phyloP scores from a whole-genome alignment of 2,113 vertebrate genomes.

The Oostethus manadensis region DNA sequence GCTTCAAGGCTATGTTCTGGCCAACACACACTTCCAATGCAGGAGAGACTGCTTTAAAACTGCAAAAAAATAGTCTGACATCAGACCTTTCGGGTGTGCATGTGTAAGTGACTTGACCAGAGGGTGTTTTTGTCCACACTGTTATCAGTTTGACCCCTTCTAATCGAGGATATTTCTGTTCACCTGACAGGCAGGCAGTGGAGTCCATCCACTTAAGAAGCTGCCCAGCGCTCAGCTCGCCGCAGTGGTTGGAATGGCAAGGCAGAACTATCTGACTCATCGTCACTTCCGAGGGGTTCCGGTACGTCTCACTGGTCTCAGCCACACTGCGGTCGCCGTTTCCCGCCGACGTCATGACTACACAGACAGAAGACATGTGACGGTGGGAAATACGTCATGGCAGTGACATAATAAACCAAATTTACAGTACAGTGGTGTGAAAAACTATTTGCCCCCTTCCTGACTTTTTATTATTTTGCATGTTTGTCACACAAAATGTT shows the following conservation, averaged over 20 bases:
- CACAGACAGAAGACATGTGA: background rate
- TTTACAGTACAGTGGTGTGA: no score
- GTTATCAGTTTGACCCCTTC: conserved; percentile 3
- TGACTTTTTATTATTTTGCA: no score
- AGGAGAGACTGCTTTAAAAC: background rate
- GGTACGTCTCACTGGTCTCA: conserved; percentile 57
- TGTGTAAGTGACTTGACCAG: background rate
- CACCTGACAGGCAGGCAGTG: conserved; percentile 90
- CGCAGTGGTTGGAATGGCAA: conserved; percentile 87
- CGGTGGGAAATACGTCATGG: background rate
- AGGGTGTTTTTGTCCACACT: background rate
- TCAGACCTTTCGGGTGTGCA: background rate
- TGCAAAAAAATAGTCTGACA: no score
- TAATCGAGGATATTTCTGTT: conserved; percentile 15
- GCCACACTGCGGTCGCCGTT: conserved; percentile 14
- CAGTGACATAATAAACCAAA: no score
- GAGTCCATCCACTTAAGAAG: conserved; percentile 98
- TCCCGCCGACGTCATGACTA: conserved; percentile 49
- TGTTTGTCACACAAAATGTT: no score
- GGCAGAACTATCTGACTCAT: conserved; percentile 97
- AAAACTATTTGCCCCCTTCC: no score
- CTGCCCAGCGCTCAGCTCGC: conserved; percentile 86
- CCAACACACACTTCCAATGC: no score
- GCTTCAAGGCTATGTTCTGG: no score
- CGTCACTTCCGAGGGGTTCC: conserved; percentile 88